Base-by-base conservation (phyloP, 2,797 vertebrate genomes). In the Hephaestus fuliginosus region DNA sequence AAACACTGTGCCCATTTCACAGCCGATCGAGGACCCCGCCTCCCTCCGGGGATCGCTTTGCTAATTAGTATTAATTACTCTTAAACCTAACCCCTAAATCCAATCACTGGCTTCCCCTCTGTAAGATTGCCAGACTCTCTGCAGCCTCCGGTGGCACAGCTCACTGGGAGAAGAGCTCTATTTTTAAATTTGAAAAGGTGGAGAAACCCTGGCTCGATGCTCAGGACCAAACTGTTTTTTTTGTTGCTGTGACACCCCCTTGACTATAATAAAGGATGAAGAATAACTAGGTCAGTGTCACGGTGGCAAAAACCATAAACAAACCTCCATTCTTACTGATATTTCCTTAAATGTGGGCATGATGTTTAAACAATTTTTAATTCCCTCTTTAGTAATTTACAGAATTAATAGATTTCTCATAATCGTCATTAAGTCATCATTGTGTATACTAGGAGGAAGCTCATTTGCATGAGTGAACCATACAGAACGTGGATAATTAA, bases 61-160 rank as follows among this genome's bases (percentile, higher is more conserved):
- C 92, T 95, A 92, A 93, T 95, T 95, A 94, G 89, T 95, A 95
- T 94, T 94, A 95, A 95, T 95, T 95, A 96, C 94, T 92, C 93
- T 92, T 93, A 93, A 94, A 93, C 84, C 87, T 88, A 90, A 86
- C 87, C 87, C 89, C 91, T 82, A 89, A 86, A 90, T 92, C 91
- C 86, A 91, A 92, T 93, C 89, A 87, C 61, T 70, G 86, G 84
- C 86, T 88, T 88, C 76, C 76, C 80, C 78, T 87, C 76, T 87
- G 22, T 79, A 51, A 22, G 49, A 60, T 79, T 77, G 84, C 83
- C 80, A 85, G 82, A 74, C 70, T 80, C 87, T 81, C 43, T 62
- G 72, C 73, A 85, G 88, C 88, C 83, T 84, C 79, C 66, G 57
- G 88, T 83, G 89, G 81, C 83, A 11, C 41, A 6, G 86, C 68